Conservation (phyloP, 2,888 invertebrate species). For the Troides oblongomaculatus region DNA sequence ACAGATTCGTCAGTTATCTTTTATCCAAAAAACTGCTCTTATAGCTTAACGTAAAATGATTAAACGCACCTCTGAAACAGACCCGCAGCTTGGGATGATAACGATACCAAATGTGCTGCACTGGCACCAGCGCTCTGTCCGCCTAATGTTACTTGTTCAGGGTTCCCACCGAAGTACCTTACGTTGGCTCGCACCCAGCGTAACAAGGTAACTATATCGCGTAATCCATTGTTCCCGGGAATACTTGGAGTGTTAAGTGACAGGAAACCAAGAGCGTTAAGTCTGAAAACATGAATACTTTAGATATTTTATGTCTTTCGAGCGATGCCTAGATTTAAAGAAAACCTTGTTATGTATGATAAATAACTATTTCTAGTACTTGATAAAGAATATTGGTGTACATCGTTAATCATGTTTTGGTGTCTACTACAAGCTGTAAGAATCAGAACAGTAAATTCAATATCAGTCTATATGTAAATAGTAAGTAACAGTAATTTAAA, state of each 20-base stretch:
- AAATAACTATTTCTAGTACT: no score
- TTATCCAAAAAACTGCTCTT: background rate
- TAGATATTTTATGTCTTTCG: background rate
- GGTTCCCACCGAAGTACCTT: conserved; percentile 62
- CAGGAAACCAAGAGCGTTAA: conserved; percentile 70
- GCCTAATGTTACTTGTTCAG: conserved; percentile 60
- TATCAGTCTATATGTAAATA: no score
- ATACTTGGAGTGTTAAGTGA: conserved; percentile 56
- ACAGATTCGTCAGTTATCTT: no score
- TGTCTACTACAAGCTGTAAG: no score
- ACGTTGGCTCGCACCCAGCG: conserved; percentile 67
- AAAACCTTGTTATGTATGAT: no score
- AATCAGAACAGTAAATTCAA: no score
- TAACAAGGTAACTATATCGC: conserved; percentile 65
- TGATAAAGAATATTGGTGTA: no score
- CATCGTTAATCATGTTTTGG: no score
- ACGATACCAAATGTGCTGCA: conserved; percentile 55
- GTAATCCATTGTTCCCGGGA: conserved; percentile 73
- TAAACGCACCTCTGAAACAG: conserved; percentile 54
- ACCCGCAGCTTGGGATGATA: conserved; percentile 56
- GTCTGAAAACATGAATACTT: conserved; percentile 44
- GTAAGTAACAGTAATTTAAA: no score
- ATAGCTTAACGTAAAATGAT: background rate
- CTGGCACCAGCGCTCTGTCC: conserved; percentile 70
- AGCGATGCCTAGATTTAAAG: background rate